Percentiles rank a stretch among this genome's conserved stretches.
Evolutionary conservation across 2,113 vertebrate species (phyloP).

Genomic region (Upupa epops): DNA sequence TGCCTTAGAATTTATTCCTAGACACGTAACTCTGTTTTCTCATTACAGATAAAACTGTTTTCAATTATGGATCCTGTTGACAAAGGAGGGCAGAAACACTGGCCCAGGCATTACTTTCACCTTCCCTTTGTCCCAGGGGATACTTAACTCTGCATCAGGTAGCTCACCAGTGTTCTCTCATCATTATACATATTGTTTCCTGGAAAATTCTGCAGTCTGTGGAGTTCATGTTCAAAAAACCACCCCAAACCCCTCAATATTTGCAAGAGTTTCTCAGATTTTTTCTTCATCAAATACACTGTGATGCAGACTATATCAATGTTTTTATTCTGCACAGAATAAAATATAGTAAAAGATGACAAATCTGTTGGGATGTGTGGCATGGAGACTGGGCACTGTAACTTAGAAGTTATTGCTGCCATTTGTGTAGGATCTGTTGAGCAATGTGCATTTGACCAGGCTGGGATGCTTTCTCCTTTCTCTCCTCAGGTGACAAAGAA

Average conservation of each 20-base stretch:
- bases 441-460: not conserved
- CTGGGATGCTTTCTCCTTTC: too few relatives aligned
- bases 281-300: not conserved
- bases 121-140: not conserved
- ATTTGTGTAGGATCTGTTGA: not conserved
- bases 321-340: not conserved
- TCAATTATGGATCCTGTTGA: not conserved
- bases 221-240: not conserved
- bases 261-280: not conserved
- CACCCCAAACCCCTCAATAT: not conserved
- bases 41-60: not conserved
- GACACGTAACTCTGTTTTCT: not conserved
- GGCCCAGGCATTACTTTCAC: not conserved
- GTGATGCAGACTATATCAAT: not conserved
- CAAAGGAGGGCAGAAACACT: not conserved
- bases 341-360: not conserved
- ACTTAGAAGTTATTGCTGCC: not conserved
- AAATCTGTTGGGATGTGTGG: not conserved
- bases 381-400: not conserved
- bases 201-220: not conserved
- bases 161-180: not conserved
- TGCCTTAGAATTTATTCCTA: not conserved
- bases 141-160: not conserved
- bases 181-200: not conserved
- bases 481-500: too few relatives aligned